Base-by-base conservation (phyloP, 1,140 invertebrate species). In the Portunus trituberculatus region DNA sequence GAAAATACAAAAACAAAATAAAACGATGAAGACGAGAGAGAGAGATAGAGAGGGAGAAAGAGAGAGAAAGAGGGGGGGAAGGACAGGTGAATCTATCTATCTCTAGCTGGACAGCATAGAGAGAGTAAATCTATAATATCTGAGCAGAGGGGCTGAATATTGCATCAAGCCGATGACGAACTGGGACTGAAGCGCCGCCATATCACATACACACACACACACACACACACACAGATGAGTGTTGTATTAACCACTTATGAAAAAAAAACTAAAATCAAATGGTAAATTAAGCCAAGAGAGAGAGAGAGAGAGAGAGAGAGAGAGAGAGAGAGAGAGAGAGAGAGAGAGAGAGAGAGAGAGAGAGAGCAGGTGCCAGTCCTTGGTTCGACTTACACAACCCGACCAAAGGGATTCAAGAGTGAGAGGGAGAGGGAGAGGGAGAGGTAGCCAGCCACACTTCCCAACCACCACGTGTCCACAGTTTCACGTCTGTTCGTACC, bases 231-330 rank as follows among this genome's bases (percentile, higher is more conserved):
- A 76, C 20, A 59, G 10, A 59, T 59, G 20, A 1, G 12, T 20
- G 20, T 59, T 59, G 0, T 20, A 59, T 20, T 16, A 1, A 10
- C 52, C 10, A 16, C 3, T 10, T 10, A 4, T 20, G 8, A 0
- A 20, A 39, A 39, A 39, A 39, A 39, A 39, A 39, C 1, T 39
- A 39, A 39, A 39, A 39, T 39, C 39, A 39, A 39, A 39, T 39
- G 39, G 39, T 6, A 39, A 39, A 39, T 2, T 39, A 39, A 39
- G 6, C 39, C 39, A 39, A 82, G 76, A 82, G 76, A 82, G 76
- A 82, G 76, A 82, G 76, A 82, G 76, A 82, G 76, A 82, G 76
- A 82, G 76, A 82, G 76, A 82, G 76, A 82, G 76, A 82, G 76
- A 82, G 76, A 82, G 76, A 82, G 76, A 82, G 76, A 82, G 76